Conservation (phyloP, 2,888 invertebrate genomes). For the Tromatobia lineatoria region DNA sequence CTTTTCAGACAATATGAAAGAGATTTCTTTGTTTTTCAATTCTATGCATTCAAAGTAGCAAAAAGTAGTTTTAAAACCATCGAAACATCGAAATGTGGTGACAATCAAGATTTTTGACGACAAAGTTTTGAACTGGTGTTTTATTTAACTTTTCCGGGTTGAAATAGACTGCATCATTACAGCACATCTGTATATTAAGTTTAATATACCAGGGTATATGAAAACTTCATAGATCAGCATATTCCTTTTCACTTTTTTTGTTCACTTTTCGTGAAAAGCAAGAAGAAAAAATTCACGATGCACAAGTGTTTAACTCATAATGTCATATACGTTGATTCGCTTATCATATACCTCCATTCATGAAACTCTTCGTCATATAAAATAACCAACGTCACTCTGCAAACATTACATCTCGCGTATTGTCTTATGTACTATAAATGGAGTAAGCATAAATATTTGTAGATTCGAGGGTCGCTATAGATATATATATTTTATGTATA, state of each 20-base stretch:
- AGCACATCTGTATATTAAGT: constrained; percentile 13
- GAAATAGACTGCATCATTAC: neutral
- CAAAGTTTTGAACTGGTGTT: too few species aligned
- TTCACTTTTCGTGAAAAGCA: constrained; percentile 7
- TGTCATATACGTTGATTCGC: constrained; percentile 26
- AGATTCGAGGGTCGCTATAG: constrained; percentile 64
- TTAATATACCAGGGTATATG: neutral
- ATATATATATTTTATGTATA: constrained; percentile 45
- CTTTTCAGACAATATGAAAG: too few species aligned
- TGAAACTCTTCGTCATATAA: constrained; percentile 62
- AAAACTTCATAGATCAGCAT: neutral
- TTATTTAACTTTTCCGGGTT: too few species aligned
- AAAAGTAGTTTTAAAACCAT: too few species aligned
- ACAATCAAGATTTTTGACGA: too few species aligned
- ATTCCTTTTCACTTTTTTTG: neutral
- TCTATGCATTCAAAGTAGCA: too few species aligned
- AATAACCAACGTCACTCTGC: constrained; percentile 65
- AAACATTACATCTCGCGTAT: constrained; percentile 71
- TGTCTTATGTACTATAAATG: constrained; percentile 75
- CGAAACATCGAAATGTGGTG: too few species aligned
- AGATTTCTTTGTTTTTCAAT: too few species aligned
- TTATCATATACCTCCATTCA: constrained; percentile 49
- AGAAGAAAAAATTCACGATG: constrained; percentile 27
- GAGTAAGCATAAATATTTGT: constrained; percentile 76
- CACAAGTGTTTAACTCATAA: constrained; percentile 33